Conservation (phyloP, 2,113 vertebrate species). For the Chaetodon trifascialis region DNA sequence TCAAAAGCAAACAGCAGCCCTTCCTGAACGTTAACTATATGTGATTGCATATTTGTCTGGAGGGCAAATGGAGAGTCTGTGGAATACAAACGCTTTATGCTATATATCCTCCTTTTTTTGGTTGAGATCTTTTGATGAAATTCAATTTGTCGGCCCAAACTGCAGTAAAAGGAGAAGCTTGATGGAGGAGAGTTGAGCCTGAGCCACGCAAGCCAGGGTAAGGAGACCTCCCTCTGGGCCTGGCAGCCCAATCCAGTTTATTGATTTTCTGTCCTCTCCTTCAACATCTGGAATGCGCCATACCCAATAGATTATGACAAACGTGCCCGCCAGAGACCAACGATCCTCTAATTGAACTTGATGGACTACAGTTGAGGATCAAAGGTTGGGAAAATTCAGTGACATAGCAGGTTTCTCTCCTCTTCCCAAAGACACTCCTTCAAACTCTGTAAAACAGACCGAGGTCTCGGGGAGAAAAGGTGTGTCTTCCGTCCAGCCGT, state of each 20-base stretch:
- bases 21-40: conserved; percentile 62
- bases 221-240: conserved; percentile 82
- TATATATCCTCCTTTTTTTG: conserved; percentile 65
- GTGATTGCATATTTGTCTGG: conserved; percentile 73
- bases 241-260: conserved; percentile 83
- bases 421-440: conserved; percentile 64
- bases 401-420: conserved; percentile 79
- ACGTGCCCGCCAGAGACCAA: conserved; percentile 81
- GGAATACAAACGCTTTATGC: conserved; percentile 69
- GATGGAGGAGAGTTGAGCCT: conserved; percentile 77
- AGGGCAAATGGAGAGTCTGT: conserved; percentile 66
- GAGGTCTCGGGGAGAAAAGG: conserved; percentile 47
- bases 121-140: conserved; percentile 74
- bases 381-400: conserved; percentile 79
- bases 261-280: conserved; percentile 87
- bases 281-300: conserved; percentile 84
- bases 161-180: conserved; percentile 70
- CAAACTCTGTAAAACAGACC: conserved; percentile 57
- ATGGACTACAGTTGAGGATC: conserved; percentile 83
- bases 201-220: conserved; percentile 72
- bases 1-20: conserved; percentile 72
- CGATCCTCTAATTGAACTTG: conserved; percentile 85
- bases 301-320: conserved; percentile 87
- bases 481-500: conserved; percentile 53
- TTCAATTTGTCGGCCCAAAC: conserved; percentile 79